phyloP scores from a whole-genome alignment of 64 coral and sea anemone genomes.

The Stylophora pistillata region DNA sequence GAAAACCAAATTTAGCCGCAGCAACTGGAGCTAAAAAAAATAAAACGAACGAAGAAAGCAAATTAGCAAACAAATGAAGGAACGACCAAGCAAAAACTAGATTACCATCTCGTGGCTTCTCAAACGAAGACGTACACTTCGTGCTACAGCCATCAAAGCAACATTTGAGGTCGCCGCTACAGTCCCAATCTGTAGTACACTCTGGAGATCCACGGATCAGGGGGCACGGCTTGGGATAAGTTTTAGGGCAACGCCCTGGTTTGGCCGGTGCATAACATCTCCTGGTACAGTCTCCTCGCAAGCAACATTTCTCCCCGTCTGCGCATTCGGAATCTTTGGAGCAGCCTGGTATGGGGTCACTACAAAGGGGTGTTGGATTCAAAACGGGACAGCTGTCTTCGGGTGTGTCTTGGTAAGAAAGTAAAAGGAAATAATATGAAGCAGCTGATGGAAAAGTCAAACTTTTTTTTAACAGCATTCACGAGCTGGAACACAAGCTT shows the following conservation, averaged over 20 bases:
- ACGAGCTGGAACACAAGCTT: no score
- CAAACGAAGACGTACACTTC: not conserved
- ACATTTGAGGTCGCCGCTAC: slow-evolving; percentile 10
- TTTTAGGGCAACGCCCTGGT: not conserved
- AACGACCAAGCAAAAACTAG: no score
- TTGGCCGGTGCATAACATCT: not conserved
- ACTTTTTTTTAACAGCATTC: no score
- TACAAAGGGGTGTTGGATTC: not conserved
- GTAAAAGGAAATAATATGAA: not conserved
- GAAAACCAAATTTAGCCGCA: no score
- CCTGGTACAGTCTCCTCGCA: not conserved
- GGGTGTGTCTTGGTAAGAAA: not conserved
- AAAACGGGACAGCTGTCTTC: not conserved
- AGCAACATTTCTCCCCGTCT: slow-evolving; percentile 24
- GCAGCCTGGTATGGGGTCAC: not conserved
- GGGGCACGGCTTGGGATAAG: not conserved
- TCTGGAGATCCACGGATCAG: not conserved
- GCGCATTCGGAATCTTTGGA: slow-evolving; percentile 9
- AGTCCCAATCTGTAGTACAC: slow-evolving; percentile 34
- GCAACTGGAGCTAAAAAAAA: not conserved
- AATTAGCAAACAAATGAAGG: no score
- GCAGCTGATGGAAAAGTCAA: not conserved
- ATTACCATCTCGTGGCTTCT: not conserved
- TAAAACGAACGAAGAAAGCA: not conserved
- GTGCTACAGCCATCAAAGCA: slow-evolving; percentile 8